A percentile compares a stretch with the other conserved stretches of the same genome.
Conservation (phyloP, 2,113 vertebrate genomes). For the Chaenogobius annularis region DNA sequence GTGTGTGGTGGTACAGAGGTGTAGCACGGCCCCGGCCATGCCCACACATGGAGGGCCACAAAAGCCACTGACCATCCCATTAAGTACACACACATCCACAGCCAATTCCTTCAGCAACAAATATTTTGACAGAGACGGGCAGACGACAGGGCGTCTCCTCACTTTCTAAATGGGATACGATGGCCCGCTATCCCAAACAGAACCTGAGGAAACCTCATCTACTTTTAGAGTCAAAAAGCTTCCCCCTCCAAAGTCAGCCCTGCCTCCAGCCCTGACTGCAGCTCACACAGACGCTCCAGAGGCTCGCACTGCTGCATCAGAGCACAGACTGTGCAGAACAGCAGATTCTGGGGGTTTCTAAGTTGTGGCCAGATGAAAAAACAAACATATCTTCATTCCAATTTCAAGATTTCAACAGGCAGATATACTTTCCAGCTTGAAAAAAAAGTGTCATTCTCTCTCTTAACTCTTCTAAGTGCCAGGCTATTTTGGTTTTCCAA, state of each 20-base stretch:
- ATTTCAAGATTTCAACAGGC: slow-evolving; percentile 62
- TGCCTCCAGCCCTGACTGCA: neutral
- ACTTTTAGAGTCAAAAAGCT: slow-evolving; percentile 68
- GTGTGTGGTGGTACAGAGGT: slow-evolving; percentile 63
- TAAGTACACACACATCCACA: slow-evolving; percentile 28
- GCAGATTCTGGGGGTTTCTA: slow-evolving; percentile 64
- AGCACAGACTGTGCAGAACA: slow-evolving; percentile 46
- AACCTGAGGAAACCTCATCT: slow-evolving; percentile 63
- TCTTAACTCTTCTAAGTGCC: slow-evolving; percentile 48
- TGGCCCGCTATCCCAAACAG: slow-evolving; percentile 50
- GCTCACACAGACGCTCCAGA: slow-evolving; percentile 22
- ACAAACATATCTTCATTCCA: slow-evolving; percentile 65
- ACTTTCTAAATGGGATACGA: slow-evolving; percentile 43
- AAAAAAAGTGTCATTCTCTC: slow-evolving; percentile 59
- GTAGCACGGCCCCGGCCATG: slow-evolving; percentile 53
- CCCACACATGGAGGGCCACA: slow-evolving; percentile 70
- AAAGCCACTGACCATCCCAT: slow-evolving; percentile 50
- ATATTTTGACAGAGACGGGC: slow-evolving; percentile 72
- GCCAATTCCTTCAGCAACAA: slow-evolving; percentile 50
- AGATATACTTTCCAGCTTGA: slow-evolving; percentile 63
- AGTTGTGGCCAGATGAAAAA: slow-evolving; percentile 65
- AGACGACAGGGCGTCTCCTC: slow-evolving; percentile 66
- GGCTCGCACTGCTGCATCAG: slow-evolving; percentile 59
- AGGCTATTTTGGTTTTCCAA: slow-evolving; percentile 77
- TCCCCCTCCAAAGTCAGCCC: slow-evolving; percentile 10